phyloP scores from a whole-genome alignment of 37 sponge, comb jelly and placozoan species.

The Dysidea cf. avara region DNA sequence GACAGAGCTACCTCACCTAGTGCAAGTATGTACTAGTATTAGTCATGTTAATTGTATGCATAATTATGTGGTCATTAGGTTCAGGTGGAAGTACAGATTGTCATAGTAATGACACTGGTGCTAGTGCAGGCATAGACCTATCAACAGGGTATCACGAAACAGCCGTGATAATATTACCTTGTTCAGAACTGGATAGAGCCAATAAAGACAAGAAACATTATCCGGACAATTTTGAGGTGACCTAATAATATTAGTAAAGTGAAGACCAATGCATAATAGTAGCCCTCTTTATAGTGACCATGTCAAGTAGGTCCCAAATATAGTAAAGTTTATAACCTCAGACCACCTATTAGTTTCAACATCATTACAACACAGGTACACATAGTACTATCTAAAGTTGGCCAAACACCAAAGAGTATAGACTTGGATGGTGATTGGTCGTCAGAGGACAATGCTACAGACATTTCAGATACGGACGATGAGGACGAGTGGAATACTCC shows the following conservation, averaged over 20 bases:
- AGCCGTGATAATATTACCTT: conserved; percentile 55
- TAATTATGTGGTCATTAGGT: neutral
- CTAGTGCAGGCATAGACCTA: too few species aligned
- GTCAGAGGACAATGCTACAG: conserved; percentile 27
- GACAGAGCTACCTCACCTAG: too few species aligned
- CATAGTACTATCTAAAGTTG: conserved; percentile 50
- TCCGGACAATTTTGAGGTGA: conserved; percentile 66
- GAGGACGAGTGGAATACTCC: conserved; percentile 49
- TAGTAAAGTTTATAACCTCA: too few species aligned
- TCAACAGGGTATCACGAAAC: too few species aligned
- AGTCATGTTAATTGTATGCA: neutral
- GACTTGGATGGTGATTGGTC: neutral
- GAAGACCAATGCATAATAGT: neutral
- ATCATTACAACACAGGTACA: conserved; percentile 34
- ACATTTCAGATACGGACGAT: conserved; percentile 66
- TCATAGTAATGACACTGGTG: too few species aligned
- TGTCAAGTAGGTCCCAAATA: too few species aligned
- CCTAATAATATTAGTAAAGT: neutral
- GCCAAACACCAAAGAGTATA: neutral
- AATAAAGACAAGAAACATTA: conserved; percentile 89
- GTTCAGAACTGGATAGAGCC: conserved; percentile 83
- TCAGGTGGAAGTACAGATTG: too few species aligned
- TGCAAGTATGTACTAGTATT: neutral
- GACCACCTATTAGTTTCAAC: too few species aligned
- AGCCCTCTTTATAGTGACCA: neutral